Evolutionary conservation across 2,797 vertebrate species (phyloP), one percentile per base, ranked within the genome.

Genomic region (Sebastiscus albofasciatus): DNA sequence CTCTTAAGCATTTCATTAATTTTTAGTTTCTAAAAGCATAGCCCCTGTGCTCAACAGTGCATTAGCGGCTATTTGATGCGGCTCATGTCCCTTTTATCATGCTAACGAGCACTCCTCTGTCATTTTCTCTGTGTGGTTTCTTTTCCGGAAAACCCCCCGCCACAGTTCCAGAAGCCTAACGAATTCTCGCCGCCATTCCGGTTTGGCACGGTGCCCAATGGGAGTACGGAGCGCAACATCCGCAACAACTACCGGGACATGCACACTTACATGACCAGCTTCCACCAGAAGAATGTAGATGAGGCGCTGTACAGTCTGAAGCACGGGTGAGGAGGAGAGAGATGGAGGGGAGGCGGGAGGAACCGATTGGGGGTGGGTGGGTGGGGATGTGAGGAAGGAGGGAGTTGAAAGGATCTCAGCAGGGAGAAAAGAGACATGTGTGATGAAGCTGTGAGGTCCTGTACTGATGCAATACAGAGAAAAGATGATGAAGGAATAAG

Each of bases 241-340:
- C 97, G 99, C 91, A 99, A 99, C 96, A 99, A 99, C 95, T 99
- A 99, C 91, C 96, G 96, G 88, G 98, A 99, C 93, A 99, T 99
- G 99, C 99, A 99, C 89, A 91, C 96, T 92, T 99, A 99, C 94
- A 99, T 99, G 99, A 98, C 98, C 85, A 99, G 98, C 95, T 99
- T 98, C 96, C 99, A 99, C 93, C 99, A 99, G 96, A 98, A 97
- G 83, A 97, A 97, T 2, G 99, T 99, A 77, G 96, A 99, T 4
- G 99, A 99, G 85, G 98, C 99, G 1, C 93, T 99, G 75, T 96
- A 98, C 76, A 99, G 98, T 10, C 94, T 99, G 88, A 99, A 99
- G 95, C 94, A 92, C 18, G 99, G 98, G 98, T 99, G 93, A 98
- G 98, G 92, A 98, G 96, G 82, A 81, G 83, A 61, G 62, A 65